A percentile compares a stretch with the other conserved stretches of the same genome.
phyloP scores from a whole-genome alignment of 2,888 invertebrate genomes.

The Drosophila borealis region DNA sequence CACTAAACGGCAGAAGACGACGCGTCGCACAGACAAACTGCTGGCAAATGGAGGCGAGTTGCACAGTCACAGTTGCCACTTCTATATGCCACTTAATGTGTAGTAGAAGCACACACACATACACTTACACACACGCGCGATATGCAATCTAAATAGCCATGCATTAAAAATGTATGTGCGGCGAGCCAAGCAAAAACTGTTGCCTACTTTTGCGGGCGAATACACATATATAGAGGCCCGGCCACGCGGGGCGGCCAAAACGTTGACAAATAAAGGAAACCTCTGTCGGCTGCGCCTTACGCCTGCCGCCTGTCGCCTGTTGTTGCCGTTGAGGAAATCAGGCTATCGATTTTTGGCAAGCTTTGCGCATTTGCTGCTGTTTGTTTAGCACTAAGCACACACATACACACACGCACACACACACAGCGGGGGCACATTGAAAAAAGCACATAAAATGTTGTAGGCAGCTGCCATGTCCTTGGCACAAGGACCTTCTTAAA shows the following conservation, averaged over 20 bases:
- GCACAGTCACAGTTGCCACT: constrained; percentile 58
- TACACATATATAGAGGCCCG: neutral
- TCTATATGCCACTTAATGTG: constrained; percentile 48
- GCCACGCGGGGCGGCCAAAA: constrained; percentile 13
- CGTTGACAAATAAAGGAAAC: constrained; percentile 54
- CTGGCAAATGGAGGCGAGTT: constrained; percentile 46
- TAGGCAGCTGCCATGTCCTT: constrained; percentile 53
- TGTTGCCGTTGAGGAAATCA: constrained; percentile 73
- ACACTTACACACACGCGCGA: neutral
- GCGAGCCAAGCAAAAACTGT: constrained; percentile 34
- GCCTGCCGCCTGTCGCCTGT: constrained; percentile 41
- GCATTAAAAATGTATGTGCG: constrained; percentile 55
- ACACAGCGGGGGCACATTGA: constrained; percentile 5
- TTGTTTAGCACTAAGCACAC: constrained; percentile 45
- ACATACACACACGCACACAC: constrained; percentile 15
- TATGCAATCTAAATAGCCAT: constrained; percentile 38
- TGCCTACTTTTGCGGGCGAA: constrained; percentile 51
- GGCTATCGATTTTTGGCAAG: constrained; percentile 68
- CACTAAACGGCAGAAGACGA: constrained; percentile 22
- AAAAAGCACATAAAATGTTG: constrained; percentile 25
- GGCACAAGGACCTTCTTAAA: constrained; percentile 52
- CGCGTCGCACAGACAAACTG: constrained; percentile 41
- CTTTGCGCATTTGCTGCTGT: constrained; percentile 59
- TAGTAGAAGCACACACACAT: constrained; percentile 39
- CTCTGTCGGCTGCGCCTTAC: constrained; percentile 45